These are phyloP conservation scores for Anoplius nigerrimus DNA, from an alignment of 2,888 invertebrate species.

Conservation along the genomic window DNA sequence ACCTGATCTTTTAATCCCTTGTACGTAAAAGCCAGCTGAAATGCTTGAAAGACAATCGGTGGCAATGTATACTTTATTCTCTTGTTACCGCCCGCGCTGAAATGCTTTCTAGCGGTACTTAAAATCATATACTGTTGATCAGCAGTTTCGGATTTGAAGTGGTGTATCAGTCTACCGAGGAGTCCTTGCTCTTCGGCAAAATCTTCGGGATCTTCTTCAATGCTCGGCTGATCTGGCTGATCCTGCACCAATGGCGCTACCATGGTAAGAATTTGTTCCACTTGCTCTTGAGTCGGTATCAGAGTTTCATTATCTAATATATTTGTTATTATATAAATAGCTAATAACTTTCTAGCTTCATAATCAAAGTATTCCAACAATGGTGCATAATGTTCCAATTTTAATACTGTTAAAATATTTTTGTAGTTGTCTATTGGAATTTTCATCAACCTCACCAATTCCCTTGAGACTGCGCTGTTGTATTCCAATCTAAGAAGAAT, in stretches of 20 bases:
- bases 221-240: slow-evolving; percentile 83
- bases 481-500: slow-evolving; percentile 81
- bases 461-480: slow-evolving; percentile 91
- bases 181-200: slow-evolving; percentile 97
- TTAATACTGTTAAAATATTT: slow-evolving; percentile 90
- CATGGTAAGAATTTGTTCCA: slow-evolving; percentile 86
- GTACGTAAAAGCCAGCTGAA: slow-evolving; percentile 90
- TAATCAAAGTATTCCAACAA: slow-evolving; percentile 93
- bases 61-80: slow-evolving; percentile 94
- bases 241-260: slow-evolving; percentile 91
- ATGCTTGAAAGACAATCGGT: slow-evolving; percentile 95
- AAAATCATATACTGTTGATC: slow-evolving; percentile 95
- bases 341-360: slow-evolving; percentile 88
- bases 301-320: slow-evolving; percentile 92
- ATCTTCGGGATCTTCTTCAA: slow-evolving; percentile 90
- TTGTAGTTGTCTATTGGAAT: slow-evolving; percentile 97
- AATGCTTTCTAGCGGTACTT: slow-evolving; percentile 89
- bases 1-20: slow-evolving; percentile 85
- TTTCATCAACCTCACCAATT: slow-evolving; percentile 93
- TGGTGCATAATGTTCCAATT: slow-evolving; percentile 90
- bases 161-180: slow-evolving; percentile 90
- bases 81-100: slow-evolving; percentile 92
- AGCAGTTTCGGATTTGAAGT: slow-evolving; percentile 86
- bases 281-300: slow-evolving; percentile 92
- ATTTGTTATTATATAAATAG: slow-evolving; percentile 92